phyloP scores from a whole-genome alignment of 2,113 vertebrate species.

The Mola mola region DNA sequence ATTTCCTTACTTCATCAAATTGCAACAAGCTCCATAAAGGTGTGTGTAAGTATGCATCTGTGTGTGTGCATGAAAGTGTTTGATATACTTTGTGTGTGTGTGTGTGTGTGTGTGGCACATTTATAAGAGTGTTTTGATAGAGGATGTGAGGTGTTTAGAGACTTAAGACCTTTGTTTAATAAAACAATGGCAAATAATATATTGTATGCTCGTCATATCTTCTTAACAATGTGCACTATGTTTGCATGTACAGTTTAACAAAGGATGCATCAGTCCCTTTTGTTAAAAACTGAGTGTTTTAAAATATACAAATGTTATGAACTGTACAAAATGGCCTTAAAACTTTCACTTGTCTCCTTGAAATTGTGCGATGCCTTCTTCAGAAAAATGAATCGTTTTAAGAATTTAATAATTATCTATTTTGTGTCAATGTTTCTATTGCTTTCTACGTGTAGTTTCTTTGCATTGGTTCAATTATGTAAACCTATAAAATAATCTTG shows the following conservation, averaged over 20 bases:
- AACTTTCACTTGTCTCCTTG: constrained; percentile 90
- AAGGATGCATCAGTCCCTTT: constrained; percentile 87
- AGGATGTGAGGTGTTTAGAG: constrained; percentile 82
- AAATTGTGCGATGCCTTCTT: constrained; percentile 96
- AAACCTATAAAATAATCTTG: constrained; percentile 77
- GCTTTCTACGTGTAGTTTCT: constrained; percentile 88
- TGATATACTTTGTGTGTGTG: constrained; percentile 14
- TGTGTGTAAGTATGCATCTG: neutral
- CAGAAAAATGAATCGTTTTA: constrained; percentile 81
- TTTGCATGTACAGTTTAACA: constrained; percentile 98
- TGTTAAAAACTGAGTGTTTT: constrained; percentile 88
- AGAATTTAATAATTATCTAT: constrained; percentile 68
- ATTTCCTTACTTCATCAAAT: too few relatives aligned
- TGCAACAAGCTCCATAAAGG: neutral
- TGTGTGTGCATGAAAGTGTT: constrained; percentile 34
- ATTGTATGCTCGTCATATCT: constrained; percentile 88
- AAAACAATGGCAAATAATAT: constrained; percentile 85
- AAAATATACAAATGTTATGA: constrained; percentile 73
- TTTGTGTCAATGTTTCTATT: constrained; percentile 86
- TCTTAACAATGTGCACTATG: constrained; percentile 85
- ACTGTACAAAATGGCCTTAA: constrained; percentile 99
- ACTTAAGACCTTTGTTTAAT: constrained; percentile 88
- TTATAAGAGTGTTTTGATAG: constrained; percentile 72
- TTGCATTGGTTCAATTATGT: constrained; percentile 85
- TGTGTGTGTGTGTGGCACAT: constrained; percentile 38